Evolutionary conservation across 2,113 vertebrate genomes (phyloP).

Genomic region (Micromys minutus): DNA sequence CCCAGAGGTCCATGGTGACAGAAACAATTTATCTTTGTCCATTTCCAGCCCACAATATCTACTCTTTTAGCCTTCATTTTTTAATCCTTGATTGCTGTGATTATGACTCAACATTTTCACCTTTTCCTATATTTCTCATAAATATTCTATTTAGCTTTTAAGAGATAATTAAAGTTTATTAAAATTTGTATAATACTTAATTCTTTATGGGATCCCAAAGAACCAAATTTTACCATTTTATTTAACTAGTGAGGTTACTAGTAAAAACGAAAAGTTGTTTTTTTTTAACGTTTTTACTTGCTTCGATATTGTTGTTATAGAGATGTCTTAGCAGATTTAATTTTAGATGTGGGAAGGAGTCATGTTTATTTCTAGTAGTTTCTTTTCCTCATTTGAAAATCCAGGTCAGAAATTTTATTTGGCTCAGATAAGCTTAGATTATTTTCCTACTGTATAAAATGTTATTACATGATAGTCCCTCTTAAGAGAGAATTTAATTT

Average conservation of each 20-base stretch:
- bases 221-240: no score
- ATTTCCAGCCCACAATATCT: background rate
- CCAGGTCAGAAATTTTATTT: background rate
- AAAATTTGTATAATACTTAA: background rate
- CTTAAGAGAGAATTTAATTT: background rate
- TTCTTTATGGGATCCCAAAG: background rate
- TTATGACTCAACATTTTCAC: no score
- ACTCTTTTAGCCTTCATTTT: background rate
- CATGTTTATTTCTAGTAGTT: background rate
- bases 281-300: background rate
- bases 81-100: no score
- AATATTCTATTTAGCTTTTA: background rate
- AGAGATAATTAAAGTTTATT: background rate
- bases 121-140: background rate
- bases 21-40: background rate
- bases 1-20: background rate
- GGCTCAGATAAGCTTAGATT: background rate
- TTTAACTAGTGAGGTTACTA: background rate
- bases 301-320: background rate
- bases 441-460: background rate
- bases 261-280: background rate
- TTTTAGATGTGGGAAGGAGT: background rate
- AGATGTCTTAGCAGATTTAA: background rate
- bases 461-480: background rate
- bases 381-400: background rate